These are phyloP conservation scores for Amniataba percoides DNA, from an alignment of 2,797 vertebrate species.

Conservation along the genomic window DNA sequence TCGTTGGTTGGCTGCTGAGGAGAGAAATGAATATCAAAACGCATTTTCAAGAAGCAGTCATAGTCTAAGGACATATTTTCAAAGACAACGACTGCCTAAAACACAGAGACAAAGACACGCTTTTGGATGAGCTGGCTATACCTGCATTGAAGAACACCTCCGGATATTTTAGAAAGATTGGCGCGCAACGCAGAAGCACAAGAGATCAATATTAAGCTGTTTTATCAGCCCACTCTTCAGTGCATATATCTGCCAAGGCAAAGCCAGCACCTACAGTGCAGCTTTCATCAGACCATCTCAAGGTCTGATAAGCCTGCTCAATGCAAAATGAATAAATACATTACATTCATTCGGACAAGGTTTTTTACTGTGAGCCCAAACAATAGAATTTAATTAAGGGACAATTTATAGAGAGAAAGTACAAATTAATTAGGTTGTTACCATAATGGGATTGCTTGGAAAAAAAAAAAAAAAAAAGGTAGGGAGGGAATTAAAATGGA, in stretches of 20 bases:
- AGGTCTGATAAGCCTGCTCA: conserved; percentile 39
- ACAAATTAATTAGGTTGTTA: conserved; percentile 10
- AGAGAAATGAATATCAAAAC: conserved; percentile 21
- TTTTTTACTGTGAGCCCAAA: conserved; percentile 22
- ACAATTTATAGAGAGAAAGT: neutral
- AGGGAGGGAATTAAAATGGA: conserved; percentile 4
- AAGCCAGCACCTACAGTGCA: conserved; percentile 6
- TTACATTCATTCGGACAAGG: conserved; percentile 18
- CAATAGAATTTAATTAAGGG: neutral
- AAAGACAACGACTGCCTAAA: conserved; percentile 9
- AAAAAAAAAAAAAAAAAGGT: neutral
- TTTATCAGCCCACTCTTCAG: conserved; percentile 43
- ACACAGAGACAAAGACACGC: conserved; percentile 7
- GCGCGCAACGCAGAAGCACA: neutral
- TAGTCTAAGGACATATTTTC: conserved; percentile 15
- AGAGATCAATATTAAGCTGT: conserved; percentile 43
- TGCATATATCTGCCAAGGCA: conserved; percentile 32
- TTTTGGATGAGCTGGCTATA: neutral
- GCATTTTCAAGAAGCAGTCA: conserved; percentile 20
- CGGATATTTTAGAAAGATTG: conserved; percentile 17
- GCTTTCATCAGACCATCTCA: conserved; percentile 48
- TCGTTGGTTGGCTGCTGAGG: conserved; percentile 49
- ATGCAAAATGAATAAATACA: conserved; percentile 42
- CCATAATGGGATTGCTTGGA: neutral
- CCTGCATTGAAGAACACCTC: conserved; percentile 24